Evolutionary conservation across 2,888 invertebrate species (phyloP).

Genomic region (Campopleginae sp.): DNA sequence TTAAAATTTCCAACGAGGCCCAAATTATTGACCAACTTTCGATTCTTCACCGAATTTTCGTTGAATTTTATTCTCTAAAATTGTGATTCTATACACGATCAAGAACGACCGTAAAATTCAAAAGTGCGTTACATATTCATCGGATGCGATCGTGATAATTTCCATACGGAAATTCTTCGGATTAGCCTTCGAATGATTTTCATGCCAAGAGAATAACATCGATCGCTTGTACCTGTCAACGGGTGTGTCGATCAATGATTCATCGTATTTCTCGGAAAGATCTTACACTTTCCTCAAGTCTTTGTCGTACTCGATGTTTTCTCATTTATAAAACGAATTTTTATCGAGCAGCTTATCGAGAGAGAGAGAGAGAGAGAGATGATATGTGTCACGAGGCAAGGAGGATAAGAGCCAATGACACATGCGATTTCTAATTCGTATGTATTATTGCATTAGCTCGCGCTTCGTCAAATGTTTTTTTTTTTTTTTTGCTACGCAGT

Average conservation of each 20-base stretch:
- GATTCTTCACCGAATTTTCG: neutral
- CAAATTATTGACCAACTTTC: neutral
- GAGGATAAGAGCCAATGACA: neutral
- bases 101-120: neutral
- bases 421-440: neutral
- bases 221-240: slow-evolving; percentile 36
- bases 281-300: slow-evolving; percentile 17
- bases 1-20: neutral
- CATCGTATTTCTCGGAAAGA: slow-evolving; percentile 23
- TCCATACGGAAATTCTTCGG: neutral
- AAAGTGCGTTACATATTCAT: neutral
- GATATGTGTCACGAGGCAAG: neutral
- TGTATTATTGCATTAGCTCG: neutral
- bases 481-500: neutral
- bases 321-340: neutral
- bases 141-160: neutral
- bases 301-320: neutral
- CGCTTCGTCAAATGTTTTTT: neutral
- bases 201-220: neutral
- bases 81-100: neutral
- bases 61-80: neutral
- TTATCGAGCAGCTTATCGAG: neutral
- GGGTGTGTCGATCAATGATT: slow-evolving; percentile 52
- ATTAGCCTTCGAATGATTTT: neutral
- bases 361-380: neutral